phyloP scores from a whole-genome alignment of 2,888 invertebrate genomes.

The Apamea crenata region DNA sequence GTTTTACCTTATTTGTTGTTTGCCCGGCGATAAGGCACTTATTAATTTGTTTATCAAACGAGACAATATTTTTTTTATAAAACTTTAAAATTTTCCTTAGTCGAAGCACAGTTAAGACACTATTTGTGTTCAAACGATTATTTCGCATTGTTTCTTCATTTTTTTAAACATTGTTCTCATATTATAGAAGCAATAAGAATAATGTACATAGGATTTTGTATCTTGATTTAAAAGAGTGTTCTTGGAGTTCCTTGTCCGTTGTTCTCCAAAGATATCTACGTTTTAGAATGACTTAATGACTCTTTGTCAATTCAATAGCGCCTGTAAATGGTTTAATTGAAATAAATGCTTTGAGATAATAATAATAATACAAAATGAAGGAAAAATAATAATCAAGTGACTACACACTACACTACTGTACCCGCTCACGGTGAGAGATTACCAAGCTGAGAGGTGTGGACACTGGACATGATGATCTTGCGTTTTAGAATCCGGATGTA shows the following conservation, averaged over 20 bases:
- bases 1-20: slow-evolving; percentile 29
- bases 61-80: background rate
- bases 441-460: background rate
- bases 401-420: background rate
- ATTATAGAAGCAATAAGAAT: no score
- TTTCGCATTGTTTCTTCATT: no score
- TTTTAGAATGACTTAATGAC: background rate
- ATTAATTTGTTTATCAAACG: slow-evolving; percentile 28
- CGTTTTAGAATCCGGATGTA: background rate
- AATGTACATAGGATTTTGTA: no score
- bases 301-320: background rate
- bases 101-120: background rate
- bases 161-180: no score
- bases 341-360: no score
- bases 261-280: background rate
- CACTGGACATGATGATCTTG: background rate
- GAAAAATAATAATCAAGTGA: background rate
- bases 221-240: no score
- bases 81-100: slow-evolving; percentile 18
- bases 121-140: background rate
- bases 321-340: no score
- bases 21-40: slow-evolving; percentile 24
- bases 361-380: no score
- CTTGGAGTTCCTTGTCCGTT: no score
- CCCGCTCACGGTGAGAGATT: background rate